Evolutionary conservation across 2,888 invertebrate species (phyloP).

Genomic region (Diaprepes abbreviatus): DNA sequence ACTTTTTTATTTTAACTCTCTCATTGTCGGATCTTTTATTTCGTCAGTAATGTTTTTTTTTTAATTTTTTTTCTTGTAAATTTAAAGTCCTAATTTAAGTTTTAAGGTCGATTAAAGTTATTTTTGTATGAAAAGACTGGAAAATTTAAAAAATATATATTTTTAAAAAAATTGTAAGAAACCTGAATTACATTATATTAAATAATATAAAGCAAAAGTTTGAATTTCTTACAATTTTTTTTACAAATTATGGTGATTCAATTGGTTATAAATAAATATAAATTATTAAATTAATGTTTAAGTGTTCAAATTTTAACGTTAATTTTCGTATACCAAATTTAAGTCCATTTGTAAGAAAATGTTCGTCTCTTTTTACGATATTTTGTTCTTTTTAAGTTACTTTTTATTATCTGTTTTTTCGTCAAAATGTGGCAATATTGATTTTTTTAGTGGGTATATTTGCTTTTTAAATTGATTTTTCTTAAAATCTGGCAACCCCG

Average conservation of each 20-base stretch:
- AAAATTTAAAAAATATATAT: background rate
- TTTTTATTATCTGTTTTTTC: slow-evolving; percentile 3
- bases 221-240: slow-evolving; percentile 3
- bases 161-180: slow-evolving; percentile 3
- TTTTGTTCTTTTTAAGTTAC: slow-evolving; percentile 11
- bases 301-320: background rate
- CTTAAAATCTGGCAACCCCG: background rate
- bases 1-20: background rate
- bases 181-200: background rate
- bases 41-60: background rate
- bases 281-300: slow-evolving; percentile 7
- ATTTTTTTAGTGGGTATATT: background rate
- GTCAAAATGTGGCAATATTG: background rate
- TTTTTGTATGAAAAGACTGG: slow-evolving; percentile 28
- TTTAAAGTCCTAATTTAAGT: background rate
- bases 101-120: slow-evolving; percentile 11
- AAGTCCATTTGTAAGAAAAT: background rate
- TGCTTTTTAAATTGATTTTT: background rate
- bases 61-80: background rate
- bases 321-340: background rate
- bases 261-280: slow-evolving; percentile 9
- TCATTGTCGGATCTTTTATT: background rate
- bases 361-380: slow-evolving; percentile 14
- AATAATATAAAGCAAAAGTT: background rate
- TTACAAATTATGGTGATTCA: background rate